Conservation (phyloP, 2,113 vertebrate species). For the Entosphenus tridentatus region DNA sequence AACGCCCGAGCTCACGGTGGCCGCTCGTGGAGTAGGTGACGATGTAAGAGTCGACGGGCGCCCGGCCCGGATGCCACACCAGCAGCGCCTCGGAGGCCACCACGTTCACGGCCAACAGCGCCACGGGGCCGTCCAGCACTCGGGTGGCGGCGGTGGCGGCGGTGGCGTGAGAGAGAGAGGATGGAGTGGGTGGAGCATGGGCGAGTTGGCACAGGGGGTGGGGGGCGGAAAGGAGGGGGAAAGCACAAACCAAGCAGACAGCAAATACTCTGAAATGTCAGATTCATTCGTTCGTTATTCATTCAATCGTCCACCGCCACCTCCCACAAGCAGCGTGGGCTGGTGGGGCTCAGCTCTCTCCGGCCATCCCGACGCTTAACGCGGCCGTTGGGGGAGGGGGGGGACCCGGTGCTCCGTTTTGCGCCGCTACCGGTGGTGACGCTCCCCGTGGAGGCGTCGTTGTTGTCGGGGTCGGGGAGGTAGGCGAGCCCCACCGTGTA, state of each 20-base stretch:
- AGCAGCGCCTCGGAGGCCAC: slow-evolving; percentile 57
- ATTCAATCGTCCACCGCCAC: background rate
- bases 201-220: background rate
- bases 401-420: no score
- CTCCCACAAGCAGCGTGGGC: background rate
- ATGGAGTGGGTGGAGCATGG: slow-evolving; percentile 4
- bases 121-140: slow-evolving; percentile 74
- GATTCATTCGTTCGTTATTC: background rate
- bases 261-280: no score
- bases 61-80: slow-evolving; percentile 46
- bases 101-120: slow-evolving; percentile 48
- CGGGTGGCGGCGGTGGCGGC: background rate
- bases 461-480: no score
- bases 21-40: slow-evolving; percentile 52
- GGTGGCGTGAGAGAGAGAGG: background rate
- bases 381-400: background rate
- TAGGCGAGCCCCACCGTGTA: slow-evolving; percentile 26
- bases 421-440: no score
- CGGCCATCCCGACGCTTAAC: background rate
- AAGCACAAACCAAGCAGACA: no score
- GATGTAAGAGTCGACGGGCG: slow-evolving; percentile 60
- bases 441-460: no score
- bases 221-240: background rate
- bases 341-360: background rate
- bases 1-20: background rate